Base-by-base conservation (phyloP, 2,113 vertebrate genomes). In the Podocnemis expansa region DNA sequence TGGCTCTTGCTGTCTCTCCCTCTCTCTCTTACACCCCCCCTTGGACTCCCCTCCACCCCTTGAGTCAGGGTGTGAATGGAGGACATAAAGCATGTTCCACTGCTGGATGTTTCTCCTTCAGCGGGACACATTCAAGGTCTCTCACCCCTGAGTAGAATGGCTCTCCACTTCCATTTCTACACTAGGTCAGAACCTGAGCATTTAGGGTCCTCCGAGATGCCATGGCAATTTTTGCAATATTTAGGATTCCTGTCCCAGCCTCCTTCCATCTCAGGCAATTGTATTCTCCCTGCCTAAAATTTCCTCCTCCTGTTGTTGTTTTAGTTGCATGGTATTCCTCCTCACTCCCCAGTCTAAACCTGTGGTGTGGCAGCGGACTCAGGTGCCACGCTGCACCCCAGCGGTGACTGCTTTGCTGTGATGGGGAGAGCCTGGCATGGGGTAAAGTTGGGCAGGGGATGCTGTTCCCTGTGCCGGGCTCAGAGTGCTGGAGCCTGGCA, bases 11-110 rank as follows among this genome's bases (percentile, higher is more conserved):
- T 47, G 47, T 10, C 47, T 47, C 47, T 47, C 47, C 10, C 10
- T 47, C 47, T 47, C 47, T 47, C 47, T 47, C 47, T 25, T 25
- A 11, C 55, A n/a, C n/a, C n/a, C n/a, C n/a, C n/a, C n/a, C n/a
- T n/a, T n/a, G n/a, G 5, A 29, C 4, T 2, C 58, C 29, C 29
- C 2, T 5, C 3, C 58, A 7, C 12, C 1, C 58, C 7, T 31
- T 34, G 60, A 34, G 31, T 31, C 60, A 63, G 60, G 60, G 7
- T 34, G 60, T 3, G 60, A 63, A 34, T 34, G 31, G 29, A 34
- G 14, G 60, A 6, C 14, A 34, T 63, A 63, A 6, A 8, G 31
- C 7, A 6, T n/a, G 16, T 19, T 17, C 63, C 60, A 21, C 60
- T 41, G 10, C 10, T 24, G 70, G 70, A 12, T 43, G 70, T 25